Conservation (phyloP, 2,113 vertebrate genomes). For the Pelodiscus sinensis region DNA sequence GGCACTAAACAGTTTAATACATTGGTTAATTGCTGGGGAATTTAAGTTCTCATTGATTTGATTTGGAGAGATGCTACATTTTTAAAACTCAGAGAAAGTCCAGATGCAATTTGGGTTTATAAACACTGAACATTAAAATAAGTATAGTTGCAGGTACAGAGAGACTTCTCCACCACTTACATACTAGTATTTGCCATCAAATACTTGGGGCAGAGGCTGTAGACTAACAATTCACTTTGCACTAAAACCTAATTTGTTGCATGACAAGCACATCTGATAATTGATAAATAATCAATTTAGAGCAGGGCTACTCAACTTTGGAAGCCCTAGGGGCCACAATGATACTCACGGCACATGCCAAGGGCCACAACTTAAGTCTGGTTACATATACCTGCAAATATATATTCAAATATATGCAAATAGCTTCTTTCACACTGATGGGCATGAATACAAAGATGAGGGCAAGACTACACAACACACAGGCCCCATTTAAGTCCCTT, state of each 20-base stretch:
- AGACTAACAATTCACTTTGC: neutral
- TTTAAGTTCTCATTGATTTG: slow-evolving; percentile 12
- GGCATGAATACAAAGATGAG: too few species aligned
- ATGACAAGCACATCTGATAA: neutral
- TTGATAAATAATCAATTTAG: neutral
- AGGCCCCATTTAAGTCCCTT: too few species aligned
- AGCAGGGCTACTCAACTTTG: too few species aligned
- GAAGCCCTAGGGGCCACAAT: too few species aligned
- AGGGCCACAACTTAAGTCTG: too few species aligned
- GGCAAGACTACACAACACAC: too few species aligned
- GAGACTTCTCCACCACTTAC: neutral
- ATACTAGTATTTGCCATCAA: neutral
- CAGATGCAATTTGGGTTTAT: neutral
- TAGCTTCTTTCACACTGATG: too few species aligned
- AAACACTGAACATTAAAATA: neutral
- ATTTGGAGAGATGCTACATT: neutral
- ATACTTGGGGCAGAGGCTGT: neutral
- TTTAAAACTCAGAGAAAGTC: slow-evolving; percentile 7
- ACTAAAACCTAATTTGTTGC: neutral
- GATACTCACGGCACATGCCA: too few species aligned
- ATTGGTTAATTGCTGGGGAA: neutral
- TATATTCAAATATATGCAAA: too few species aligned
- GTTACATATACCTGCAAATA: too few species aligned
- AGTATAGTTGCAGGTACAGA: neutral
- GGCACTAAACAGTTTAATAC: neutral